These are phyloP conservation scores for Ichneumoninae sp. DNA, from an alignment of 2,888 invertebrate genomes.

Conservation along the genomic window DNA sequence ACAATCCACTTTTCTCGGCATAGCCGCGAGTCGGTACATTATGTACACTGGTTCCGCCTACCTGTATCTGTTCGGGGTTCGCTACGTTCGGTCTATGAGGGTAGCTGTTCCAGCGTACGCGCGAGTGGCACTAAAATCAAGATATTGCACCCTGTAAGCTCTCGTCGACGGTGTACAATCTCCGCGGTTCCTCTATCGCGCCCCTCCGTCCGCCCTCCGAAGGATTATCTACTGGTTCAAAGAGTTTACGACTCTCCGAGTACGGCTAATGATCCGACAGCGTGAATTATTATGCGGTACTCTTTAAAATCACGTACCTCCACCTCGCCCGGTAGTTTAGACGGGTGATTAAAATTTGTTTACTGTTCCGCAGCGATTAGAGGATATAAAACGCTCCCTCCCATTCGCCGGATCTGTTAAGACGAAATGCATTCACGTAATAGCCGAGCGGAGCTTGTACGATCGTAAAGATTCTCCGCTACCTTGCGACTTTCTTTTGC, in stretches of 20 bases:
- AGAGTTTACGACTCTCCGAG: constrained; percentile 37
- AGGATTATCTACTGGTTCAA: constrained; percentile 56
- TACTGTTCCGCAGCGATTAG: constrained; percentile 30
- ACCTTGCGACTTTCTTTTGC: too few species aligned
- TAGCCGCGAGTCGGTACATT: background rate
- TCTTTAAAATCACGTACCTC: constrained; percentile 49
- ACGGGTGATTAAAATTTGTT: constrained; percentile 32
- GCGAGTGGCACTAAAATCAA: constrained; percentile 55
- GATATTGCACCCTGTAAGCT: constrained; percentile 64
- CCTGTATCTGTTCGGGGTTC: constrained; percentile 48
- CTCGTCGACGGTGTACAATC: constrained; percentile 21
- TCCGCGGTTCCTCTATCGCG: background rate
- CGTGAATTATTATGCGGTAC: constrained; percentile 56
- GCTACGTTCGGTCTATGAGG: constrained; percentile 37
- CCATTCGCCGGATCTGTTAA: background rate
- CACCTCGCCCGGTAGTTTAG: constrained; percentile 19
- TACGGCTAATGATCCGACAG: constrained; percentile 58
- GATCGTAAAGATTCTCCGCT: background rate
- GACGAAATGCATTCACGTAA: background rate
- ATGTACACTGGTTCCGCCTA: constrained; percentile 27
- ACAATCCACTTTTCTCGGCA: constrained; percentile 26
- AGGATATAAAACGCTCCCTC: background rate
- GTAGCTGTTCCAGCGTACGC: constrained; percentile 1
- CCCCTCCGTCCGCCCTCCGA: constrained; percentile 24
- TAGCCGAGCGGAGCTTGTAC: background rate